phyloP scores from a whole-genome alignment of 2,888 invertebrate species.

The Allacma fusca region DNA sequence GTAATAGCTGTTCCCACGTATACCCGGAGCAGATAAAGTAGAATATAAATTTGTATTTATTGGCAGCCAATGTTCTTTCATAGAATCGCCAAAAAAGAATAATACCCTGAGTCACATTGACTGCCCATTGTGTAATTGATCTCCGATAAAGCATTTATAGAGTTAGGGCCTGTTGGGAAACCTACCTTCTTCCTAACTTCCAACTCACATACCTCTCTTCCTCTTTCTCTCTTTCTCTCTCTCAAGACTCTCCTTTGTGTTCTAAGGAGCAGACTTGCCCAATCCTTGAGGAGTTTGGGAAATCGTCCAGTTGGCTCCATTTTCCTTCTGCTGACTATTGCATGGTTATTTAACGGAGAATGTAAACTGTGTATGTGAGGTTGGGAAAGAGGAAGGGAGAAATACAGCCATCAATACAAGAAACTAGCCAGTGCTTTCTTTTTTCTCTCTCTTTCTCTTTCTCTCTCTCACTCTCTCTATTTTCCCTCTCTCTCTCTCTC shows the following conservation, averaged over 20 bases:
- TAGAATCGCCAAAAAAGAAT: conserved; percentile 17
- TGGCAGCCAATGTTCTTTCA: conserved; percentile 29
- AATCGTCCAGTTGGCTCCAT: conserved; percentile 53
- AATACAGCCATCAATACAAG: conserved; percentile 17
- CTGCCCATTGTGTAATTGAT: conserved; percentile 47
- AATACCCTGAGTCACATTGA: conserved; percentile 13
- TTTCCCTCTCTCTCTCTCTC: too few relatives aligned
- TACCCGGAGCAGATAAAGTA: not conserved
- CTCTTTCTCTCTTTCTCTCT: not conserved
- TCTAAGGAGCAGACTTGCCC: conserved; percentile 9
- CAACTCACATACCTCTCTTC: not conserved
- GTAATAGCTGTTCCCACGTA: conserved; percentile 22
- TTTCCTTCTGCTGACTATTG: conserved; percentile 26
- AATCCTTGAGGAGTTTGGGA: conserved; percentile 48
- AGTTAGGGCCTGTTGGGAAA: not conserved
- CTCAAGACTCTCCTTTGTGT: too few relatives aligned
- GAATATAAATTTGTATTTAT: conserved; percentile 30
- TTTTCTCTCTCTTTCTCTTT: conserved; percentile 18
- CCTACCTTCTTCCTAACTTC: too few relatives aligned
- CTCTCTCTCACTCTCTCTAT: too few relatives aligned
- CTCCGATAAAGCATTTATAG: conserved; percentile 51
- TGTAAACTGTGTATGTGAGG: not conserved
- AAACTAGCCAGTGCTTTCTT: conserved; percentile 19
- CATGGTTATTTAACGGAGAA: conserved; percentile 22
- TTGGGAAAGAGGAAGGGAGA: conserved; percentile 1